Percentiles rank a stretch among this genome's conserved stretches.
Conservation (phyloP, 2,113 vertebrate species). For the Actinemys pallida region DNA sequence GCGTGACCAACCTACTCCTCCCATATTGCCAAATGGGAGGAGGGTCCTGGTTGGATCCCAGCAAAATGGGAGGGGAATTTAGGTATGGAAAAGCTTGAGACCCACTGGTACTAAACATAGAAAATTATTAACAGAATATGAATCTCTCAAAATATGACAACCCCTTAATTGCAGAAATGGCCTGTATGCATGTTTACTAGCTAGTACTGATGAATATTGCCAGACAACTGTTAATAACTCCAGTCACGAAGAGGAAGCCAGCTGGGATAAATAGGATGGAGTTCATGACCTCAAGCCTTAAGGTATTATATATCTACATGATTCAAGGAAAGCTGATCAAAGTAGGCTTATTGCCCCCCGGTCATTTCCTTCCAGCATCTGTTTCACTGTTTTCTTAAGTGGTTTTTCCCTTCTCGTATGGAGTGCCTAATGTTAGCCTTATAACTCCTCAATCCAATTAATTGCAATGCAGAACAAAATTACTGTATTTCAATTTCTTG, state of each 20-base stretch:
- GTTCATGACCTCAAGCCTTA: neutral
- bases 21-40: neutral
- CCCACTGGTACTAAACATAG: rapidly evolving
- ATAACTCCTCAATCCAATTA: neutral
- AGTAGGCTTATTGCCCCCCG: neutral
- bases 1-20: neutral
- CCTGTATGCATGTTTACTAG: neutral
- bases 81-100: neutral
- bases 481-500: neutral
- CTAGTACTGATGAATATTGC: neutral
- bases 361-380: conserved; percentile 8
- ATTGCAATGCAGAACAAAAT: neutral
- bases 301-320: neutral
- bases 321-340: neutral
- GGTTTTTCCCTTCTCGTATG: neutral
- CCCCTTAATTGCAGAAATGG: neutral
- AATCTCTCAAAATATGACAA: neutral
- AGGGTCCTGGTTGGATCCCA: neutral
- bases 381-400: neutral
- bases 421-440: neutral
- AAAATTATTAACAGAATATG: neutral
- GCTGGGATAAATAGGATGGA: neutral
- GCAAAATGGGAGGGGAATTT: neutral
- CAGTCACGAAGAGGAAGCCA: neutral
- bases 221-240: neutral